Base-by-base conservation (phyloP, 2,797 vertebrate genomes). In the Discoglossus pictus region DNA sequence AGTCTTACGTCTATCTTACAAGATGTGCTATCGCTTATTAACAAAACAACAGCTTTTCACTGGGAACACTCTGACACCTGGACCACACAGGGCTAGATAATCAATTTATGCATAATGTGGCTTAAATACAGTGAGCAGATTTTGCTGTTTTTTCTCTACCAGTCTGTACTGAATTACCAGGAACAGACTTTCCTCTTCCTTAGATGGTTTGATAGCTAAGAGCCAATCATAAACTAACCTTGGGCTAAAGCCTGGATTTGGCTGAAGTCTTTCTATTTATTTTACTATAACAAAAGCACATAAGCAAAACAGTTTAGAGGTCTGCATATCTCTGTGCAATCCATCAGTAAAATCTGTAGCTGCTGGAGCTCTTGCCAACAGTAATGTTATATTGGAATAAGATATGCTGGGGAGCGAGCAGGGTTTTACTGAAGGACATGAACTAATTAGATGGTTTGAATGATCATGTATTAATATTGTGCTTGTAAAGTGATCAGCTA, bases 321-420 rank as follows among this genome's bases (percentile, higher is more conserved):
- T 39, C 50, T 48, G 40, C 31, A 46, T 65, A 73, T 74, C 69
- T 43, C 79, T 78, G 71, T 50, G 42, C 6, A 48, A 4, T 0
- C 24, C 52, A 71, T 76, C 58, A 24, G 27, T 25, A 42, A 51
- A 74, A 73, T 59, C n/a, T 65, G 46, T 71, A 54, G 7, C 43
- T 76, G 9, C 55, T 43, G 70, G 76, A 76, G 68, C 1, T 0
- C 10, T 2, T 76, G 75, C 74, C 78, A 78, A 74, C 74, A 61
- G 36, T 73, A 76, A 11, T 60, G 17, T 6, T 74, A 61, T 47
- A 71, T 69, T 79, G 75, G 60, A 65, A 65, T 52, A 27, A 76
- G 53, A 39, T 35, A 31, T 68, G 77, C 8, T 66, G 61, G 24
- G 54, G 65, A 69, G 12, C 69, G 4, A 13, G 1, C 13, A 69